Conservation (phyloP, 2,888 invertebrate genomes). For the Oligia latruncula region DNA sequence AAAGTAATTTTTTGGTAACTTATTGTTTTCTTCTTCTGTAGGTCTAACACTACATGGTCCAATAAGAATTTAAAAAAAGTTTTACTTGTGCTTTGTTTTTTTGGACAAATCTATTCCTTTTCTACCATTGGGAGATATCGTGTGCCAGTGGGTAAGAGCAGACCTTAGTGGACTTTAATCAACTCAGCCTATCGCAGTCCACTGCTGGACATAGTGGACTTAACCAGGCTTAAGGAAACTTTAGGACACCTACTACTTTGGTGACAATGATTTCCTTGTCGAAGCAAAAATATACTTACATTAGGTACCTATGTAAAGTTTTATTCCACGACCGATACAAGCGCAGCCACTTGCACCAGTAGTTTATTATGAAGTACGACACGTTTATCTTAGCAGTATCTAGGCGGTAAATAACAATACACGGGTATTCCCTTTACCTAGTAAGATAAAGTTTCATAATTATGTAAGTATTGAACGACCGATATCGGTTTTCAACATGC, state of each 20-base stretch:
- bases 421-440: slow-evolving; percentile 42
- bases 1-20: not conserved
- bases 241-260: not conserved
- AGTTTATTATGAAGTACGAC: not conserved
- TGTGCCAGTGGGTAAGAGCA: not conserved
- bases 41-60: too few relatives aligned
- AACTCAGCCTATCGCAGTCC: not conserved
- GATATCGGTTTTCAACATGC: slow-evolving; percentile 37
- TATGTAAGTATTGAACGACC: slow-evolving; percentile 27
- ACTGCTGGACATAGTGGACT: not conserved
- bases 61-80: not conserved
- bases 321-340: not conserved
- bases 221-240: not conserved
- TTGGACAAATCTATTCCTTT: not conserved
- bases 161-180: not conserved
- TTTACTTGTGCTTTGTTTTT: not conserved
- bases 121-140: not conserved
- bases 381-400: not conserved
- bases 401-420: slow-evolving; percentile 11
- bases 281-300: not conserved
- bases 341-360: slow-evolving; percentile 7
- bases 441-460: slow-evolving; percentile 41
- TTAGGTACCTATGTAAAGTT: not conserved
- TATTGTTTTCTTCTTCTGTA: not conserved
- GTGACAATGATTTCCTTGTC: not conserved